Percentiles rank a stretch among this genome's conserved stretches.
Evolutionary conservation across 2,113 vertebrate species (phyloP).

Genomic region (Paramisgurnus dabryanus): DNA sequence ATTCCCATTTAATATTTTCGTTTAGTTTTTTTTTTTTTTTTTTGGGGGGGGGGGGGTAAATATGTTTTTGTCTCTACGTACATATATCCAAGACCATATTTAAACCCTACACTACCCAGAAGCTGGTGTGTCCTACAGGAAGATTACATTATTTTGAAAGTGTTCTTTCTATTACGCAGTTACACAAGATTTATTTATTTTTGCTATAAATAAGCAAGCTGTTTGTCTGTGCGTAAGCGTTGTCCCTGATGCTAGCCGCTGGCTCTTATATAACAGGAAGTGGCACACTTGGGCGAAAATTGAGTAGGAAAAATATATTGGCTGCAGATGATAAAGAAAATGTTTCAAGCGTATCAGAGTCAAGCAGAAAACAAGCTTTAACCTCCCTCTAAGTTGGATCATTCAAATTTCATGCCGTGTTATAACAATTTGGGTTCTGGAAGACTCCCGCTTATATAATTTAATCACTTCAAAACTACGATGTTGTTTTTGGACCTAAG

Average conservation of each 20-base stretch:
- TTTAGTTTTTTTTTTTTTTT: no score
- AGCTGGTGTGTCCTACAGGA: neutral
- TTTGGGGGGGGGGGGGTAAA: no score
- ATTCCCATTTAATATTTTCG: no score
- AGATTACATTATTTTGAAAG: constrained; percentile 6
- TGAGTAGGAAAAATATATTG: constrained; percentile 25
- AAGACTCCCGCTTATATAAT: neutral
- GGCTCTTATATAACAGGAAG: constrained; percentile 24
- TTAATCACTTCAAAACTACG: constrained; percentile 27
- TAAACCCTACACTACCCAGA: neutral
- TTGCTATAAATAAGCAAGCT: constrained; percentile 12
- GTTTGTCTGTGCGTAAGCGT: neutral
- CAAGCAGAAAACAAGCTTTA: constrained; percentile 41
- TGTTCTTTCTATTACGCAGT: neutral
- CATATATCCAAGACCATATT: no score
- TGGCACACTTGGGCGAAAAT: constrained; percentile 9
- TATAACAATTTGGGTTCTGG: constrained; percentile 18
- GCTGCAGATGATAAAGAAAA: constrained; percentile 25
- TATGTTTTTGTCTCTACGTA: no score
- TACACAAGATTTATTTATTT: neutral
- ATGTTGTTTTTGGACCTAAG: neutral
- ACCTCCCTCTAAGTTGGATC: constrained; percentile 23
- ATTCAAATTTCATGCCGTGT: constrained; percentile 30
- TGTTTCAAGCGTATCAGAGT: constrained; percentile 27
- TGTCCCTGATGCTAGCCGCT: constrained; percentile 6